Evolutionary conservation across 1,140 invertebrate species (phyloP).

Genomic region (Bradynema listronoti): DNA sequence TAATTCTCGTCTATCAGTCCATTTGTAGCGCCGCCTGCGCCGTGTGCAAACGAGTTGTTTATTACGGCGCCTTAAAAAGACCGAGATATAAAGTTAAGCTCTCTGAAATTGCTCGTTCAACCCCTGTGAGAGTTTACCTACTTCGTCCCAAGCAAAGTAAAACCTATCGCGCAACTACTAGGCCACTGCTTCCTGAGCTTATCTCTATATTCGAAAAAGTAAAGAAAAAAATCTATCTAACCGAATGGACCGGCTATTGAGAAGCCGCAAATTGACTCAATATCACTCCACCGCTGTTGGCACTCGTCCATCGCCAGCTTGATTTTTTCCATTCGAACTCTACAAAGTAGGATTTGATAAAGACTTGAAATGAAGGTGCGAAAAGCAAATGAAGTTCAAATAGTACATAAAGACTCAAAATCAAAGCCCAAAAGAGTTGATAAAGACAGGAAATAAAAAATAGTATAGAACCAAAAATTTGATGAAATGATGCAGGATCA

Average conservation of each 20-base stretch:
- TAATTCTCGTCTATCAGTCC: too few species aligned
- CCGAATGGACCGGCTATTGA: conserved; percentile 43
- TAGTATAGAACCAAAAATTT: too few species aligned
- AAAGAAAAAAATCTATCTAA: conserved; percentile 1
- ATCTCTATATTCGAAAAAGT: not conserved
- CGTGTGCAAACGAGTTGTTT: too few species aligned
- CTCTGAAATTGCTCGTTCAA: not conserved
- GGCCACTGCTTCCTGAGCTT: not conserved
- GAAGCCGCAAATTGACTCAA: conserved; percentile 52
- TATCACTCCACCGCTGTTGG: conserved; percentile 50
- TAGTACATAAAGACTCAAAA: conserved; percentile 12
- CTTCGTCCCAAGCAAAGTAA: not conserved
- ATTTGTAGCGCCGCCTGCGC: too few species aligned
- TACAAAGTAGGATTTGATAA: too few species aligned
- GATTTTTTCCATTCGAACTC: conserved; percentile 55
- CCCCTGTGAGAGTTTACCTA: not conserved
- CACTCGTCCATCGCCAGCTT: conserved; percentile 46
- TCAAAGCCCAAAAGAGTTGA: conserved; percentile 11
- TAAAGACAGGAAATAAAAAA: too few species aligned
- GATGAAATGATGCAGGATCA: not conserved
- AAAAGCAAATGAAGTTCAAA: too few species aligned
- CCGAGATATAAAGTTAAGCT: not conserved
- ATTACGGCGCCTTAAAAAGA: not conserved
- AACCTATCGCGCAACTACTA: not conserved
- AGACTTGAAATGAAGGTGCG: too few species aligned